A percentile compares a stretch with the other conserved stretches of the same genome.
These are phyloP conservation scores for Oasisia sp. DNA, from an alignment of 2,888 invertebrate genomes.

Conservation along the genomic window DNA sequence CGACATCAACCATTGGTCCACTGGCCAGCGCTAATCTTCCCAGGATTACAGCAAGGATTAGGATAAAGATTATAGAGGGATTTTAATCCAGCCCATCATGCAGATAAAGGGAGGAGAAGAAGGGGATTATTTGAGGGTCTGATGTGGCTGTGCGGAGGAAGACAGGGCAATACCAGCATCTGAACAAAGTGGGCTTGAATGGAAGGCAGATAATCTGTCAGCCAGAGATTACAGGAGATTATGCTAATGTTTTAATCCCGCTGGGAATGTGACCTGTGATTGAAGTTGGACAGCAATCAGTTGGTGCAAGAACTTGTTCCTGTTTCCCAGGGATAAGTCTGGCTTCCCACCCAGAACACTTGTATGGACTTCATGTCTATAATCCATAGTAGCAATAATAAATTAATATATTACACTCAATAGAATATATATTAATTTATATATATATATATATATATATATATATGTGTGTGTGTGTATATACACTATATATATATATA, in stretches of 20 bases:
- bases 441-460: too few species aligned
- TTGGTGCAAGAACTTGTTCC: slow-evolving; percentile 1
- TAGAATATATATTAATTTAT: too few species aligned
- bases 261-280: not conserved
- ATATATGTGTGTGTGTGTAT: too few species aligned
- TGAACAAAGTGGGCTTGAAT: not conserved
- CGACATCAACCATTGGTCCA: not conserved
- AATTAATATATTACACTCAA: too few species aligned
- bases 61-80: not conserved
- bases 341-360: not conserved
- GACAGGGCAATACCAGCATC: not conserved
- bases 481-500: too few species aligned
- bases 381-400: too few species aligned
- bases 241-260: slow-evolving; percentile 1
- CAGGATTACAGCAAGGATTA: not conserved
- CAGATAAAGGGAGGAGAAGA: not conserved
- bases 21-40: not conserved
- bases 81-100: not conserved
- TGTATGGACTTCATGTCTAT: too few species aligned
- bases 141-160: not conserved
- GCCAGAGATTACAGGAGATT: not conserved
- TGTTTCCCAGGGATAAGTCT: not conserved
- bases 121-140: slow-evolving; percentile 5
- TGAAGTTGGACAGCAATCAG: not conserved
- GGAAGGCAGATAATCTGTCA: not conserved